A percentile compares a stretch with the other conserved stretches of the same genome.
Conservation (phyloP, 37 sponge, comb jelly and placozoan species). For the Ephydatia muelleri region DNA sequence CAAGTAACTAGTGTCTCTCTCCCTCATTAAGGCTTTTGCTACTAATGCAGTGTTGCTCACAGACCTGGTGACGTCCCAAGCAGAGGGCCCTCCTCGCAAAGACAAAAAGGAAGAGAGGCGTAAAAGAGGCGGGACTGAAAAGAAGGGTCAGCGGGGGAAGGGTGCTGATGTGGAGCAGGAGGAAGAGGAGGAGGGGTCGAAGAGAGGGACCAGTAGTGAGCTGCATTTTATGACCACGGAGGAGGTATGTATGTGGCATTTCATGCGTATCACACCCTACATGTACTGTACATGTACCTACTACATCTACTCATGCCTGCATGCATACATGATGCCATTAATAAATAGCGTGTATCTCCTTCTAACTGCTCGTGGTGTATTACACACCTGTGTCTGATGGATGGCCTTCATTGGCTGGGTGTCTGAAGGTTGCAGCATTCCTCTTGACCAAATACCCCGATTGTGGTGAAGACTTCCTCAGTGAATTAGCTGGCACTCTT, state of each 20-base stretch:
- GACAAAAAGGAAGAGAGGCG: constrained; percentile 13
- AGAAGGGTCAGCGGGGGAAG: constrained; percentile 1
- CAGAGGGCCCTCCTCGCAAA: neutral
- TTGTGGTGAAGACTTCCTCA: neutral
- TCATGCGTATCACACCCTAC: no score
- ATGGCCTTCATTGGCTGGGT: neutral
- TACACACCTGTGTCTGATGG: neutral
- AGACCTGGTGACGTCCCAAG: neutral
- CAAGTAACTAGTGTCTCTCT: neutral
- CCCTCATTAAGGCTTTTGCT: neutral
- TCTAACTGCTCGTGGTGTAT: neutral
- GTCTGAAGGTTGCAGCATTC: constrained; percentile 1
- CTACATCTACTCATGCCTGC: neutral
- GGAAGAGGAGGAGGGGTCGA: constrained; percentile 14
- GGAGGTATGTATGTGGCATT: no score
- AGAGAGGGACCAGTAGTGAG: neutral
- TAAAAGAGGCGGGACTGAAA: neutral
- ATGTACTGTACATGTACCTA: neutral
- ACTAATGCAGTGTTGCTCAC: neutral
- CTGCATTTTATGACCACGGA: constrained; percentile 14
- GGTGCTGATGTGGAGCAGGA: neutral
- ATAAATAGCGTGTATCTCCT: no score
- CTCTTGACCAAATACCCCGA: constrained; percentile 8
- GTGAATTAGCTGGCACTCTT: neutral
- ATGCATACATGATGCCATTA: no score